Evolutionary conservation across 2,113 vertebrate species (phyloP).

Genomic region (Sardina pilchardus): DNA sequence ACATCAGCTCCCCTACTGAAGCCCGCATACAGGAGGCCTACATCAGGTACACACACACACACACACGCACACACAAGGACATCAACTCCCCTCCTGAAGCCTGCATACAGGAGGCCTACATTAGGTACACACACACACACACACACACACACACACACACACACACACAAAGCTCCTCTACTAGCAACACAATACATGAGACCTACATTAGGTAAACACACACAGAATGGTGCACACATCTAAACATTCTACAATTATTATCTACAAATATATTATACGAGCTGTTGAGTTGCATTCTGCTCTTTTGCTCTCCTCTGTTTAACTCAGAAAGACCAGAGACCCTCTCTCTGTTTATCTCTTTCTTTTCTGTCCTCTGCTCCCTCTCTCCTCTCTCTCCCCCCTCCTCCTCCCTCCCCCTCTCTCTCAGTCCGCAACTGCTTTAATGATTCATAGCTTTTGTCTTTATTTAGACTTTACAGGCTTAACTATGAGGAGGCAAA

Average conservation of each 20-base stretch:
- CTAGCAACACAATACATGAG: background rate
- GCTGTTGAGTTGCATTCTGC: background rate
- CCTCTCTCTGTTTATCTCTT: no score
- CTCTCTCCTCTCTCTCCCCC: slow-evolving; percentile 19
- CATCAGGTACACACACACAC: slow-evolving; percentile 85
- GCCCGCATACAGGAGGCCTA: slow-evolving; percentile 82
- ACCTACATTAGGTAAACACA: background rate
- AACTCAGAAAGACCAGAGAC: background rate
- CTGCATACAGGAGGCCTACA: slow-evolving; percentile 82
- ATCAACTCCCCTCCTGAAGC: slow-evolving; percentile 85
- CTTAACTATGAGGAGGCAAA: slow-evolving; percentile 35
- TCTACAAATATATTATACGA: no score
- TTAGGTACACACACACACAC: slow-evolving; percentile 72
- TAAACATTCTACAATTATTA: no score
- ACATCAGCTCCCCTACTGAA: slow-evolving; percentile 87
- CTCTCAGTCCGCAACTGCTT: slow-evolving; percentile 36
- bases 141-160: background rate
- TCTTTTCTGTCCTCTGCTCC: background rate
- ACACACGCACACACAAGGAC: slow-evolving; percentile 91
- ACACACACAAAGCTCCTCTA: background rate
- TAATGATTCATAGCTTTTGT: slow-evolving; percentile 63
- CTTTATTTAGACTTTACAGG: slow-evolving; percentile 57
- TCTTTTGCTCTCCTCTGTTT: background rate
- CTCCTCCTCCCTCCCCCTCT: background rate
- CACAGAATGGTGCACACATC: background rate